These are phyloP conservation scores for Mamestra brassicae DNA, from an alignment of 2,888 invertebrate genomes.

Conservation along the genomic window DNA sequence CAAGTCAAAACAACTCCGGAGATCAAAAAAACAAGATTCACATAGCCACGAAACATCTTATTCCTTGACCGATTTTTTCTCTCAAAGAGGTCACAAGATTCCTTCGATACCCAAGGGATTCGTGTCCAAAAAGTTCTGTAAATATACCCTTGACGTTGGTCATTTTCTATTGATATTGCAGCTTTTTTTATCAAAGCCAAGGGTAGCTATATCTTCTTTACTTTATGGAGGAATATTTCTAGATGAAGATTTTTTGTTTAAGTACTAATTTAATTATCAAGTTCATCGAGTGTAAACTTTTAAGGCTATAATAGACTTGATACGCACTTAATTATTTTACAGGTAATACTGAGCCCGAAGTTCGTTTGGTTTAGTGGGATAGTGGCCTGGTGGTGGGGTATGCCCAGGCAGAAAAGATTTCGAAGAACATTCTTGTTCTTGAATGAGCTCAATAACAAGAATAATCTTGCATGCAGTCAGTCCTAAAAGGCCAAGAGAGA, in stretches of 20 bases:
- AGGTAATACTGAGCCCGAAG: too few relatives aligned
- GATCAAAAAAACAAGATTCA: constrained; percentile 35
- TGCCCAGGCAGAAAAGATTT: too few relatives aligned
- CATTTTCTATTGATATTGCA: constrained; percentile 40
- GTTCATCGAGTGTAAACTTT: too few relatives aligned
- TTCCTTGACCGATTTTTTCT: constrained; percentile 38
- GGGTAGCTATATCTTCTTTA: constrained; percentile 9
- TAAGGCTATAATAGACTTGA: too few relatives aligned
- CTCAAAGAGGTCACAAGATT: constrained; percentile 43
- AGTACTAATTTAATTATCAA: too few relatives aligned
- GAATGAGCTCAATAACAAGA: too few relatives aligned
- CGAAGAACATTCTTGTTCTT: too few relatives aligned
- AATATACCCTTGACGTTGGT: constrained; percentile 46
- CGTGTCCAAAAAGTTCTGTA: constrained; percentile 54
- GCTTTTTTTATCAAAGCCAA: not conserved
- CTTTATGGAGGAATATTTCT: not conserved
- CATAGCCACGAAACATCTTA: constrained; percentile 27
- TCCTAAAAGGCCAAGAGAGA: too few relatives aligned
- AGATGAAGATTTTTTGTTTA: not conserved
- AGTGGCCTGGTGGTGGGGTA: too few relatives aligned
- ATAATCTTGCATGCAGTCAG: too few relatives aligned
- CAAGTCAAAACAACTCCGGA: constrained; percentile 36
- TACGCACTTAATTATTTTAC: too few relatives aligned
- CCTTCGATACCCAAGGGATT: constrained; percentile 47
- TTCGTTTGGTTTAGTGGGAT: too few relatives aligned